Percentiles rank a stretch among this genome's conserved stretches.
Evolutionary conservation across 2,888 invertebrate species (phyloP).

Genomic region (Euplagia quadripunctaria): DNA sequence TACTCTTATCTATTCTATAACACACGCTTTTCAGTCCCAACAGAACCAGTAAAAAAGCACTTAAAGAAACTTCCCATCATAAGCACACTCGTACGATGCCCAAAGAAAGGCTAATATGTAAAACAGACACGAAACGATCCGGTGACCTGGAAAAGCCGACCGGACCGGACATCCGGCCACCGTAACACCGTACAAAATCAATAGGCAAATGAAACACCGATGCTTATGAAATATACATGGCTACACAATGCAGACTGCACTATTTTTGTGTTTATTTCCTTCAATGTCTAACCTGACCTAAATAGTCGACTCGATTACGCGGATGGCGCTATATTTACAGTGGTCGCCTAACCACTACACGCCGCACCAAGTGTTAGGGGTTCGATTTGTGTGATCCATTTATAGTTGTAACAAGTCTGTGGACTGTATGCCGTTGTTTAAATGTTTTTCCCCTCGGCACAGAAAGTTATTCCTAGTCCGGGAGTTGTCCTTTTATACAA

Average conservation of each 20-base stretch:
- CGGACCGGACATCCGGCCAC: slow-evolving; percentile 44
- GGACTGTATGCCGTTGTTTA: no score
- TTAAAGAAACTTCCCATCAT: slow-evolving; percentile 22
- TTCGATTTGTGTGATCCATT: not conserved
- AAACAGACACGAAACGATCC: slow-evolving; percentile 42
- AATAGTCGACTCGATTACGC: not conserved
- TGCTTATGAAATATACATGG: slow-evolving; percentile 64
- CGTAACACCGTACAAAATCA: slow-evolving; percentile 59
- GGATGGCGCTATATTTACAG: no score
- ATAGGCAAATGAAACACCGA: slow-evolving; percentile 56
- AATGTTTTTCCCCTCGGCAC: no score
- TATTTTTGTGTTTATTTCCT: slow-evolving; percentile 14
- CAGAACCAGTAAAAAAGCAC: slow-evolving; percentile 6
- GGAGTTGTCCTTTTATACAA: not conserved
- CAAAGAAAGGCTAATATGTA: slow-evolving; percentile 44
- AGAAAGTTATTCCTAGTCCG: no score
- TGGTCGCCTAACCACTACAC: no score
- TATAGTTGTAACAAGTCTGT: no score
- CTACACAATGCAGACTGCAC: slow-evolving; percentile 16
- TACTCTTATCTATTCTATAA: not conserved
- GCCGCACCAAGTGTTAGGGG: no score
- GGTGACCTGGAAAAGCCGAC: slow-evolving; percentile 55
- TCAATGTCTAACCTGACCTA: slow-evolving; percentile 1
- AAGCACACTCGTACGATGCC: slow-evolving; percentile 17
- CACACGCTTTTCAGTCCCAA: not conserved